phyloP scores from a whole-genome alignment of 1,140 invertebrate species.

The Latrodectus geometricus region DNA sequence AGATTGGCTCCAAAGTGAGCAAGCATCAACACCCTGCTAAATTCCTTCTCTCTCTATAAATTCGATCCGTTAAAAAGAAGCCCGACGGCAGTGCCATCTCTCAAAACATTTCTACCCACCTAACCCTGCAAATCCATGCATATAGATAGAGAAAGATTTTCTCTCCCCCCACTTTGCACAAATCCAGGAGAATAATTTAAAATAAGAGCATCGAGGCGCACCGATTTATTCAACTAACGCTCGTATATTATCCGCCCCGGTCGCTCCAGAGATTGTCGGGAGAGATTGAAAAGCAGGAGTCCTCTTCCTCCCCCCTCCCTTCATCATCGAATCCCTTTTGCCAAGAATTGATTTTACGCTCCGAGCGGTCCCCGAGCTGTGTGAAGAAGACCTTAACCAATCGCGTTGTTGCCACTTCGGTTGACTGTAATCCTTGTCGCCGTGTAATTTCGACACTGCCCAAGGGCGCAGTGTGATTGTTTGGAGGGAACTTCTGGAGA shows the following conservation, averaged over 20 bases:
- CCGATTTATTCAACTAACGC: constrained; percentile 42
- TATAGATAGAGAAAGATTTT: not conserved
- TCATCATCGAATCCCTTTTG: not conserved
- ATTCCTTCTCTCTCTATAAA: not conserved
- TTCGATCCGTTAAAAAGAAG: constrained; percentile 3
- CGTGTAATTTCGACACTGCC: constrained; percentile 18
- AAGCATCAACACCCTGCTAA: not conserved
- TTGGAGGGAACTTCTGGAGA: not conserved
- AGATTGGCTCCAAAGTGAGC: constrained; percentile 9
- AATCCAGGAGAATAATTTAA: constrained; percentile 47
- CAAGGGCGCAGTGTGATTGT: constrained; percentile 17
- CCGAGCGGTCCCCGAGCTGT: not conserved
- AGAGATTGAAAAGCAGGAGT: not conserved
- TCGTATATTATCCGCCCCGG: constrained; percentile 21
- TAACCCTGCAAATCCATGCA: not conserved
- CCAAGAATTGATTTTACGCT: constrained; percentile 35
- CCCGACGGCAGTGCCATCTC: not conserved
- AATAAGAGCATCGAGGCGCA: constrained; percentile 39
- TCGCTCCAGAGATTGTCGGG: constrained; percentile 6
- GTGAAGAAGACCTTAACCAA: constrained; percentile 17
- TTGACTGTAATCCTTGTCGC: constrained; percentile 35
- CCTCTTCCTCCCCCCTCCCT: not conserved
- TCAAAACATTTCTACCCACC: not conserved
- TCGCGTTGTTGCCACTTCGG: constrained; percentile 25
- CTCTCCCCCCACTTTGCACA: not conserved